These are phyloP conservation scores for Dendrophyllia cribrosa DNA, from an alignment of 64 coral and sea anemone species.

Conservation along the genomic window DNA sequence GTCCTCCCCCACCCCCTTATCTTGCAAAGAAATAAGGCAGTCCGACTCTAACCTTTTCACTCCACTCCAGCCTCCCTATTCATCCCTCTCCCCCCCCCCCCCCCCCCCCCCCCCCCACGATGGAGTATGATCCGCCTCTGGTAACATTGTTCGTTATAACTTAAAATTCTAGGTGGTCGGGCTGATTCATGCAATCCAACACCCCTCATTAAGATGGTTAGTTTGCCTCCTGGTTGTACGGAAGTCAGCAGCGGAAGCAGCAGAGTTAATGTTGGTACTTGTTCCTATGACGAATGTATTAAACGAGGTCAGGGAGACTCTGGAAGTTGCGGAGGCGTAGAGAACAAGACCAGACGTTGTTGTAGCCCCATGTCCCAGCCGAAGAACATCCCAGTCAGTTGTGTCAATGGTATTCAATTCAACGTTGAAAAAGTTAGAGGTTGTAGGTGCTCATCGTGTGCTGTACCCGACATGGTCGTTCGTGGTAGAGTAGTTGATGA, in stretches of 20 bases:
- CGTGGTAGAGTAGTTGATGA: background rate
- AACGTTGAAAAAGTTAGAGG: background rate
- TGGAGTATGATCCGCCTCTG: too few relatives aligned
- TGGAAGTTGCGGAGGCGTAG: background rate
- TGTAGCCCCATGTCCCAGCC: background rate
- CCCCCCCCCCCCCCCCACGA: too few relatives aligned
- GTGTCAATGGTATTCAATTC: background rate
- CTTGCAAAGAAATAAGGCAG: too few relatives aligned
- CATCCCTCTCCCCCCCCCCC: too few relatives aligned
- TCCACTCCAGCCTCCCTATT: too few relatives aligned
- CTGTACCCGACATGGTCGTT: background rate
- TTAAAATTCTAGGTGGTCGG: too few relatives aligned
- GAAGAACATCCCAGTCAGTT: background rate
- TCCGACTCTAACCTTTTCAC: too few relatives aligned
- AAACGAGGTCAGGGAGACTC: background rate
- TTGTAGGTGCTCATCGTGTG: background rate
- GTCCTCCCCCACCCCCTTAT: too few relatives aligned
- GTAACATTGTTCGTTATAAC: too few relatives aligned
- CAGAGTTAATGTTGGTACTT: constrained; percentile 15
- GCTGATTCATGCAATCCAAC: background rate
- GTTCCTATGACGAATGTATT: background rate
- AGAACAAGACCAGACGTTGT: background rate
- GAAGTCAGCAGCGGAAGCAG: background rate
- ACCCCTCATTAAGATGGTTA: background rate
- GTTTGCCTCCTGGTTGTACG: background rate